These are phyloP conservation scores for Stegostoma tigrinum DNA, from an alignment of 2,113 vertebrate species.

Conservation along the genomic window DNA sequence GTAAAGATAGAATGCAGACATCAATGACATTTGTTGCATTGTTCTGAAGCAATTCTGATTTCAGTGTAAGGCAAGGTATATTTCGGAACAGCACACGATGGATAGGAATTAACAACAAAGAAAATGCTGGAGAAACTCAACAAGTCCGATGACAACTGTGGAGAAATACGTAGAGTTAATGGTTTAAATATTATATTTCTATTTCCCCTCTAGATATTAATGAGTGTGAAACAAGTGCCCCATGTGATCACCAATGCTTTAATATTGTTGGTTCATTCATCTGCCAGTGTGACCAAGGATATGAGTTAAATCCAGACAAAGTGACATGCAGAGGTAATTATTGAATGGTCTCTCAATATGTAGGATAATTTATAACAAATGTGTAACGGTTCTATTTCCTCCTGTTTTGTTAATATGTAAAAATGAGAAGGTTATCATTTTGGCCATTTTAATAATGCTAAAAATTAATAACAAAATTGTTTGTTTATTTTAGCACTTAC, in stretches of 20 bases:
- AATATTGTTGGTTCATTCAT: slow-evolving; percentile 87
- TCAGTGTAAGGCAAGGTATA: too few relatives aligned
- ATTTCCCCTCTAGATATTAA: slow-evolving; percentile 73
- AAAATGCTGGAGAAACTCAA: too few relatives aligned
- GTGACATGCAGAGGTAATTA: slow-evolving; percentile 81
- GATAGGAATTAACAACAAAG: too few relatives aligned
- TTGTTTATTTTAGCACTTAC: not conserved
- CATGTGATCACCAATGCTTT: slow-evolving; percentile 85
- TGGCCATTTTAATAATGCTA: not conserved
- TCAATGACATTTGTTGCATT: too few relatives aligned
- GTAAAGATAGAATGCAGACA: too few relatives aligned
- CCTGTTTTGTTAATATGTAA: not conserved
- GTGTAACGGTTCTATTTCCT: not conserved
- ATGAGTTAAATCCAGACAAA: slow-evolving; percentile 75
- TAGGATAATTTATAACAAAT: not conserved
- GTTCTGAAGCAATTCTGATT: too few relatives aligned
- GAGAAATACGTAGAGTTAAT: too few relatives aligned
- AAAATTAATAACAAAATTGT: not conserved
- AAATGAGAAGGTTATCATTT: slow-evolving; percentile 1
- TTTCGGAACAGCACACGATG: too few relatives aligned
- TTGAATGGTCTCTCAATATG: not conserved
- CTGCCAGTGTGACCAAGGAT: slow-evolving; percentile 86
- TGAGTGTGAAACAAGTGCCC: slow-evolving; percentile 77
- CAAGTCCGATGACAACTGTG: too few relatives aligned
- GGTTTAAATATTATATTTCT: slow-evolving; percentile 40